Evolutionary conservation across 92 coral and sea anemone genomes (phyloP).

Genomic region (Bergia sp.): DNA sequence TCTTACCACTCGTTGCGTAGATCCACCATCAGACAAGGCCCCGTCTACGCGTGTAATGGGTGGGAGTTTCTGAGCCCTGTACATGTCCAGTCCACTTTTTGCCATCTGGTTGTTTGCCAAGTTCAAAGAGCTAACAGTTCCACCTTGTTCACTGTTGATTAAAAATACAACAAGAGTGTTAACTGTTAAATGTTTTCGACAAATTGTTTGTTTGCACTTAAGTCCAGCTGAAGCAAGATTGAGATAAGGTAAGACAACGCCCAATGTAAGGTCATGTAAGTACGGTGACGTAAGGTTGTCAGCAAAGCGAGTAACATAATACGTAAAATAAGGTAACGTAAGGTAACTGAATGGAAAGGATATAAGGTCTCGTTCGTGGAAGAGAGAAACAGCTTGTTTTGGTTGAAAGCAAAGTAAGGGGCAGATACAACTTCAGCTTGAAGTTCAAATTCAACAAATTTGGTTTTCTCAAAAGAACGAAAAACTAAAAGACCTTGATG

Average conservation of each 20-base stretch:
- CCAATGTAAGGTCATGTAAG: background rate
- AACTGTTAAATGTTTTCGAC: background rate
- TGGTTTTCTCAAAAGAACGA: too few species aligned
- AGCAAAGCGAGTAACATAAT: too few species aligned
- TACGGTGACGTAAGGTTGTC: too few species aligned
- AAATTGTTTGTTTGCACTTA: too few species aligned
- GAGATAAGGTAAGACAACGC: background rate
- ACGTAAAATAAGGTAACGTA: too few species aligned
- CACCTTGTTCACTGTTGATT: slow-evolving; percentile 23
- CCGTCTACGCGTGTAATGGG: background rate
- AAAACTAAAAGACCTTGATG: too few species aligned
- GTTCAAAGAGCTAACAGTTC: slow-evolving; percentile 15
- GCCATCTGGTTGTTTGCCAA: background rate
- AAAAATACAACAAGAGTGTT: background rate
- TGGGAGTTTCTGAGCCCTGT: background rate
- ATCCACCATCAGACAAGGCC: background rate
- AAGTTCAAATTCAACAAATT: too few species aligned
- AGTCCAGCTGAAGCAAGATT: background rate
- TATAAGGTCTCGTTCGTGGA: too few species aligned
- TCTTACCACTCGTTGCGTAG: slow-evolving; percentile 5
- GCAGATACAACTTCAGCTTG: too few species aligned
- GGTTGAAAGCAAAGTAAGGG: too few species aligned
- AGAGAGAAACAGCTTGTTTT: too few species aligned
- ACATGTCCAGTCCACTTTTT: slow-evolving; percentile 31
- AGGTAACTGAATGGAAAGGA: too few species aligned